Evolutionary conservation across 2,797 vertebrate genomes (phyloP).

Genomic region (Nyctibius grandis): DNA sequence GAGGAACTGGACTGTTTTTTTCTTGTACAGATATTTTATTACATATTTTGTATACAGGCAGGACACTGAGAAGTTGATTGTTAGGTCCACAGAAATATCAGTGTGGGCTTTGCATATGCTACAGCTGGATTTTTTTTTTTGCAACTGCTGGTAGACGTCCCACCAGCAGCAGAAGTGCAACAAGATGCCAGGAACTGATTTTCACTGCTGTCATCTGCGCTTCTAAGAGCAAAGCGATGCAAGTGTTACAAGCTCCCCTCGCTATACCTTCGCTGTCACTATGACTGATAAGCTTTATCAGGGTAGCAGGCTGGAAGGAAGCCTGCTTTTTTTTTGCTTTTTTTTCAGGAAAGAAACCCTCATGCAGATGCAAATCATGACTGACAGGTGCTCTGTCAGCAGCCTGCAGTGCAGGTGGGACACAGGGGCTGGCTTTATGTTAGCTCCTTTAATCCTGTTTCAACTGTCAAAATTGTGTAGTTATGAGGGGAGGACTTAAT

Average conservation of each 20-base stretch:
- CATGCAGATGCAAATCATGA: neutral
- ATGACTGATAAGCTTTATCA: neutral
- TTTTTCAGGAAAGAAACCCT: neutral
- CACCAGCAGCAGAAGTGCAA: neutral
- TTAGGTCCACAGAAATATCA: neutral
- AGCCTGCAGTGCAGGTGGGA: neutral
- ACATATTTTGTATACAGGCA: neutral
- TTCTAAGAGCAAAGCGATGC: neutral
- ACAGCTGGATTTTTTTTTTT: neutral
- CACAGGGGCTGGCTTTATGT: neutral
- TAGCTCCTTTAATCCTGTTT: neutral
- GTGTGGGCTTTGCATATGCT: neutral
- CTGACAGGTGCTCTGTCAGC: neutral
- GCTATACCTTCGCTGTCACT: accelerated
- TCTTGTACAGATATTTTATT: neutral
- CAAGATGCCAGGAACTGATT: neutral
- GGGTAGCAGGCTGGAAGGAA: neutral
- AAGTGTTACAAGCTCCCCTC: neutral
- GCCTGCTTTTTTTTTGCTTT: neutral
- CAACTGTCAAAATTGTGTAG: neutral
- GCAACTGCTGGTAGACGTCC: neutral
- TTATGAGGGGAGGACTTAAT: neutral
- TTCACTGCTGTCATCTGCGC: neutral
- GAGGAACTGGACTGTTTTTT: neutral
- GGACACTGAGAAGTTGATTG: neutral